These are phyloP conservation scores for Drosophila pseudoananassae DNA, from an alignment of 1,140 invertebrate species.

Conservation along the genomic window DNA sequence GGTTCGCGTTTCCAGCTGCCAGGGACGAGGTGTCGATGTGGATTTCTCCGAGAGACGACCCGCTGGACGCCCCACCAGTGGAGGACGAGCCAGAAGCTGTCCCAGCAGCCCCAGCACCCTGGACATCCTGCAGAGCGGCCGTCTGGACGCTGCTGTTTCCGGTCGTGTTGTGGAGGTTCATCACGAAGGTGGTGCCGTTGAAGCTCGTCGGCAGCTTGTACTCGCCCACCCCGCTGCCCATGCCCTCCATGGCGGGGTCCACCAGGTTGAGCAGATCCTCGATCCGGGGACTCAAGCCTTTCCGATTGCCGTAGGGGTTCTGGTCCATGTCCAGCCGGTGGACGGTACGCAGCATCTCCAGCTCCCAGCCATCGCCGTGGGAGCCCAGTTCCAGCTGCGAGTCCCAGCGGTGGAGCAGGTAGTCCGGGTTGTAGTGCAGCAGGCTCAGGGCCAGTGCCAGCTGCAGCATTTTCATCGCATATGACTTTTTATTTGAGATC, in stretches of 20 bases:
- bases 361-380: slow-evolving; percentile 86
- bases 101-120: slow-evolving; percentile 31
- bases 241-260: slow-evolving; percentile 30
- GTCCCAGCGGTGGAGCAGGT: slow-evolving; percentile 84
- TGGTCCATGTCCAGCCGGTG: slow-evolving; percentile 84
- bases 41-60: slow-evolving; percentile 40
- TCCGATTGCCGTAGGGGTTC: slow-evolving; percentile 88
- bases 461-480: slow-evolving; percentile 90
- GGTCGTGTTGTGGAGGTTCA: slow-evolving; percentile 84
- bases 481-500: slow-evolving; percentile 89
- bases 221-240: slow-evolving; percentile 25
- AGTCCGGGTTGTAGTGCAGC: slow-evolving; percentile 89
- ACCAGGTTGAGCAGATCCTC: slow-evolving; percentile 86
- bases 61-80: slow-evolving; percentile 18
- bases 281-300: slow-evolving; percentile 88
- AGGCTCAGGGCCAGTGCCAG: slow-evolving; percentile 90
- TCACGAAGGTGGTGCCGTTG: slow-evolving; percentile 86
- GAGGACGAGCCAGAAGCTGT: slow-evolving; percentile 1
- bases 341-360: slow-evolving; percentile 86
- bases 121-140: slow-evolving; percentile 72
- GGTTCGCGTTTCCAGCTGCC: slow-evolving; percentile 39
- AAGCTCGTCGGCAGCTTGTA: slow-evolving; percentile 75
- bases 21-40: slow-evolving; percentile 51
- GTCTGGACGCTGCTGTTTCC: slow-evolving; percentile 77
- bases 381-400: slow-evolving; percentile 85